Base-by-base conservation (phyloP, 2,113 vertebrate genomes). In the Promerops cafer region DNA sequence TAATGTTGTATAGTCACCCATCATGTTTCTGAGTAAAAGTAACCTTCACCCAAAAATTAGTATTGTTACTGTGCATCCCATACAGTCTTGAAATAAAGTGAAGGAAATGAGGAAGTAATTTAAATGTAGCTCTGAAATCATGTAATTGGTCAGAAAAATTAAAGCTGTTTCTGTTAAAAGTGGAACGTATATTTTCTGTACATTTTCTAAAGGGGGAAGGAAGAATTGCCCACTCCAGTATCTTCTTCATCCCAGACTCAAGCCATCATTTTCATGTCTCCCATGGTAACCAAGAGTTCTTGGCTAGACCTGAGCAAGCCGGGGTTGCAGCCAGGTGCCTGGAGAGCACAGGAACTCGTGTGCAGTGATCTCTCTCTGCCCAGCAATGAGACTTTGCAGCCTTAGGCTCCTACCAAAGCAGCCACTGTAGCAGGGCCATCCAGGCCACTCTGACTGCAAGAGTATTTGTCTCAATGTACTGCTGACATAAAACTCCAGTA, bases 21-120 rank as follows among this genome's bases (percentile, higher is more conserved):
- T 13, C 0, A 0, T 0, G 0, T 35, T 45, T 66, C 7, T 42
- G 47, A 82, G 18, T 54, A 60, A 52, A 88, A 60, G 18, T 21
- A 90, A 60, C 39, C 13, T 45, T 75, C 75, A 47, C 3, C 50
- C 30, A 76, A 26, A 85, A 90, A 75, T n/a, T 1, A 56, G 9
- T 26, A 47, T 31, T 49, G 17, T 42, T 87, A 49, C 13, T 16
- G 3, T 47, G 60, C 14, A 54, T 76, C 39, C 16, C 47, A 54
- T 11, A 66, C 14, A 89, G 40, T 42, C 27, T 35, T 65, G 39
- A 57, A 69, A 69, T 78, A 63, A 59, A 90, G 16, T 14, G 64
- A 63, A 60, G 9, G 24, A 79, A 75, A 56, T 7, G 2, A 76
- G 16, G 47, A 64, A 50, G 7, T 50, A 6, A 50, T 37, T 86